Conservation (phyloP, 1,140 invertebrate species). For the Amphibalanus amphitrite region DNA sequence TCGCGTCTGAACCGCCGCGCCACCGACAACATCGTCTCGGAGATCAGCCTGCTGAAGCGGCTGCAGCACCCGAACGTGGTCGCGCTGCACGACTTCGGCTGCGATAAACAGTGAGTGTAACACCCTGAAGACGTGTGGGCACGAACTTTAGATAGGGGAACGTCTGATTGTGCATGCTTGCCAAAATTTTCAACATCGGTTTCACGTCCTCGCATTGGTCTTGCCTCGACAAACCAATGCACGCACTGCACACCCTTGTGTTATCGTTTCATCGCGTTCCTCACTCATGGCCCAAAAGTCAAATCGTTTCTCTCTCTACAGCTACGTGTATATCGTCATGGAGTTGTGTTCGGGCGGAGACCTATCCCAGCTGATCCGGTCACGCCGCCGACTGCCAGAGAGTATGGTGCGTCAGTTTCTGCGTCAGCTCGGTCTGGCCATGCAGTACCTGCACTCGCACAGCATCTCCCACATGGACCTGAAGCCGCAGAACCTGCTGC, state of each 20-base stretch:
- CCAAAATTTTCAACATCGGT: too few species aligned
- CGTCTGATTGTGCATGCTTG: too few species aligned
- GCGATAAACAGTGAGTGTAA: conserved; percentile 36
- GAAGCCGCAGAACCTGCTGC: conserved; percentile 74
- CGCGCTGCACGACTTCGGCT: conserved; percentile 61
- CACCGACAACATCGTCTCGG: conserved; percentile 62
- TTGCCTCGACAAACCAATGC: too few species aligned
- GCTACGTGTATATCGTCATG: conserved; percentile 72
- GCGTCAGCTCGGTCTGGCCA: conserved; percentile 59
- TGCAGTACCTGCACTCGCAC: conserved; percentile 55
- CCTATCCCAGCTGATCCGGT: conserved; percentile 58
- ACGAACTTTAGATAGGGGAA: too few species aligned
- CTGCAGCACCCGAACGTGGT: conserved; percentile 70
- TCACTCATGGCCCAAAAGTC: too few species aligned
- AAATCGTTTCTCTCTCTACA: too few species aligned
- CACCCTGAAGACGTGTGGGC: too few species aligned
- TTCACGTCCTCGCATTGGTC: too few species aligned
- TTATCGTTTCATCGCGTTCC: too few species aligned
- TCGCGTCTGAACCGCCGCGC: conserved; percentile 49
- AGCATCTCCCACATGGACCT: conserved; percentile 77
- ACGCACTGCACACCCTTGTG: too few species aligned
- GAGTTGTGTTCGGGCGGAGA: conserved; percentile 78
- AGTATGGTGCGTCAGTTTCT: conserved; percentile 54
- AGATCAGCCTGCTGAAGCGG: conserved; percentile 66
- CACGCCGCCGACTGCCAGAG: conserved; percentile 51